Percentiles rank a stretch among this genome's conserved stretches.
Evolutionary conservation across 2,888 invertebrate genomes (phyloP).

Genomic region (Meganola albula): DNA sequence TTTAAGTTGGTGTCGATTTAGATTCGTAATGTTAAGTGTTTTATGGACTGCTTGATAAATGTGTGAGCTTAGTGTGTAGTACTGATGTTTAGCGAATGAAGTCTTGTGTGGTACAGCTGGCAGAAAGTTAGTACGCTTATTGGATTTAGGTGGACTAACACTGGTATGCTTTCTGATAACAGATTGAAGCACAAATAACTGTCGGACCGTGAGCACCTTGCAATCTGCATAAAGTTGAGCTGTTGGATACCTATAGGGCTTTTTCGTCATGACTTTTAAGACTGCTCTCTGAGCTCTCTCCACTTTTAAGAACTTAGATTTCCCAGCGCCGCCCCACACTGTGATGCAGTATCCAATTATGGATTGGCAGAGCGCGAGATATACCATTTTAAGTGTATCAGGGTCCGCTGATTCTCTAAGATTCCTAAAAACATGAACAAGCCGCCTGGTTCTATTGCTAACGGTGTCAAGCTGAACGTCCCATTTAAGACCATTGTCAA

Average conservation of each 20-base stretch:
- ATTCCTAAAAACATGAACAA: neutral
- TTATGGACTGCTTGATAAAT: no score
- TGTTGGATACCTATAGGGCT: neutral
- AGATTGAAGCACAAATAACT: no score
- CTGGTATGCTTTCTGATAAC: no score
- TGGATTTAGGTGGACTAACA: no score
- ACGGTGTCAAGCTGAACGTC: neutral
- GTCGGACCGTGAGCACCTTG: neutral
- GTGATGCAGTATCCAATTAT: neutral
- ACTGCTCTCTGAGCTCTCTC: neutral
- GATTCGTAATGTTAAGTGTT: no score
- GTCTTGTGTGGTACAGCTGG: no score
- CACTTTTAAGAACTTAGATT: neutral
- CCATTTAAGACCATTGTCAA: slow-evolving; percentile 5
- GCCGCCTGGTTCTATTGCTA: neutral
- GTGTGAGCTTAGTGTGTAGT: no score
- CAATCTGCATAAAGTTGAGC: neutral
- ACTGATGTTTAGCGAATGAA: no score
- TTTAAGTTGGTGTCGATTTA: no score
- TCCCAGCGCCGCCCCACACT: neutral
- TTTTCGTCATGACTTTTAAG: neutral
- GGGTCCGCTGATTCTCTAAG: slow-evolving; percentile 5
- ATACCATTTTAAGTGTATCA: slow-evolving; percentile 1
- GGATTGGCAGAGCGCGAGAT: neutral
- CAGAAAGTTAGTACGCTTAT: no score